phyloP scores from a whole-genome alignment of 2,888 invertebrate species.

The Lycocerus yunnanus region DNA sequence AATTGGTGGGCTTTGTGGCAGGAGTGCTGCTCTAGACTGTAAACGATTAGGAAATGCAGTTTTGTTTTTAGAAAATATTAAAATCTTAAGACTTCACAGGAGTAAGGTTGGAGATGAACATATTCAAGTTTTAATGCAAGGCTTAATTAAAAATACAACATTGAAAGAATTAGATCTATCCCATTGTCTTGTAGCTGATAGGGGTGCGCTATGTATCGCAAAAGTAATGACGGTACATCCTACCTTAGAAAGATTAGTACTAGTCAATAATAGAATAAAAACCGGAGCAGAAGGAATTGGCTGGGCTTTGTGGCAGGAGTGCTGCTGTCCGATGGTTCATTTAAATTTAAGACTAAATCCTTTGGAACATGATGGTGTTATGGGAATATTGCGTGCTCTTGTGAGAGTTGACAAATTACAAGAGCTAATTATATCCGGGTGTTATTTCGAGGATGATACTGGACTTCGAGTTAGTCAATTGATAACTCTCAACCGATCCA shows the following conservation, averaged over 20 bases:
- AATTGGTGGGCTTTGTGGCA: too few species aligned
- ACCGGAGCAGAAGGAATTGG: constrained; percentile 49
- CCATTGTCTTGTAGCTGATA: constrained; percentile 66
- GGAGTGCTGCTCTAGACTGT: constrained; percentile 63
- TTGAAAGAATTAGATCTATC: constrained; percentile 65
- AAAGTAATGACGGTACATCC: constrained; percentile 62
- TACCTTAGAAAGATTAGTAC: constrained; percentile 55
- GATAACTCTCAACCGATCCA: constrained; percentile 59
- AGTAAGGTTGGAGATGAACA: constrained; percentile 65
- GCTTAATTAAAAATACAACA: constrained; percentile 56
- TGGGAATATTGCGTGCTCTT: constrained; percentile 63
- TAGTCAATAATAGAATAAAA: constrained; percentile 34
- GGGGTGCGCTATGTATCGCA: constrained; percentile 67
- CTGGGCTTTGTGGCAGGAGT: constrained; percentile 44
- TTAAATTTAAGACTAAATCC: constrained; percentile 67
- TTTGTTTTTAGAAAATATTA: constrained; percentile 55
- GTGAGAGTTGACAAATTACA: constrained; percentile 61
- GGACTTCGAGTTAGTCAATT: constrained; percentile 61
- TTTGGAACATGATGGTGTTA: constrained; percentile 63
- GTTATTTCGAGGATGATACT: constrained; percentile 60
- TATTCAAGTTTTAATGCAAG: constrained; percentile 62
- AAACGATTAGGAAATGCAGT: constrained; percentile 58
- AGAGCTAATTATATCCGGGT: constrained; percentile 62
- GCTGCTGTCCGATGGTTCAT: constrained; percentile 45
- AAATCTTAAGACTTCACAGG: constrained; percentile 62